These are phyloP conservation scores for Pocillopora grandis DNA, from an alignment of 92 coral and sea anemone genomes.

Conservation along the genomic window DNA sequence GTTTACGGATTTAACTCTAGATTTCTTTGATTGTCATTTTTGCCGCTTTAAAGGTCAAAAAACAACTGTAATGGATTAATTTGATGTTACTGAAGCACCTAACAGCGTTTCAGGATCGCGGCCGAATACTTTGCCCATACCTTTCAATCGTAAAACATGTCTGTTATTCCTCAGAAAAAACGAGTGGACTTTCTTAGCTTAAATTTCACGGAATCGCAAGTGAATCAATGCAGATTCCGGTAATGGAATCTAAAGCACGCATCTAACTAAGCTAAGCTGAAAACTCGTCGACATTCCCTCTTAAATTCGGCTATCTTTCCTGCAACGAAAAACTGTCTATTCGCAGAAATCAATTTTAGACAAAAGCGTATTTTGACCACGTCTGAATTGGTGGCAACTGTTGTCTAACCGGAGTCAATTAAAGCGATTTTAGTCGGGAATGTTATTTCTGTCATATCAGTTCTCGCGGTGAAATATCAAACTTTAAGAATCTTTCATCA, in stretches of 20 bases:
- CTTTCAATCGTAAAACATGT: conserved; percentile 15
- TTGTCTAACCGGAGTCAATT: background rate
- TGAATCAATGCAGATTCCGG: conserved; percentile 22
- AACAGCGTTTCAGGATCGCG: background rate
- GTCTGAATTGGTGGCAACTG: background rate
- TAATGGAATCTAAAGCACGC: conserved; percentile 27
- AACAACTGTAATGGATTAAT: background rate
- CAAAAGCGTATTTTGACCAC: background rate
- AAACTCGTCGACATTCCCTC: background rate
- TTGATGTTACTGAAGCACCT: background rate
- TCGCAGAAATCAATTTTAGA: background rate
- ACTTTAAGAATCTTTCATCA: conserved; percentile 24
- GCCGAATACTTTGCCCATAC: conserved; percentile 2
- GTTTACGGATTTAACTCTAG: background rate
- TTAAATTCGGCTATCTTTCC: background rate
- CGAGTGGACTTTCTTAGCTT: conserved; percentile 23
- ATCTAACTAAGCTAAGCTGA: background rate
- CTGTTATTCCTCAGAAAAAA: conserved; percentile 27
- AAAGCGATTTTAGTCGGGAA: background rate
- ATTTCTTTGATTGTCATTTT: background rate
- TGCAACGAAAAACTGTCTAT: background rate
- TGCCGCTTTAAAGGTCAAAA: conserved; percentile 18
- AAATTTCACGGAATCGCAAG: conserved; percentile 29
- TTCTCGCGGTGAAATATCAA: conserved; percentile 13
- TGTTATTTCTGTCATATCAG: conserved; percentile 6